Base-by-base conservation (phyloP, 2,888 invertebrate species). In the Notodonta dromedarius region DNA sequence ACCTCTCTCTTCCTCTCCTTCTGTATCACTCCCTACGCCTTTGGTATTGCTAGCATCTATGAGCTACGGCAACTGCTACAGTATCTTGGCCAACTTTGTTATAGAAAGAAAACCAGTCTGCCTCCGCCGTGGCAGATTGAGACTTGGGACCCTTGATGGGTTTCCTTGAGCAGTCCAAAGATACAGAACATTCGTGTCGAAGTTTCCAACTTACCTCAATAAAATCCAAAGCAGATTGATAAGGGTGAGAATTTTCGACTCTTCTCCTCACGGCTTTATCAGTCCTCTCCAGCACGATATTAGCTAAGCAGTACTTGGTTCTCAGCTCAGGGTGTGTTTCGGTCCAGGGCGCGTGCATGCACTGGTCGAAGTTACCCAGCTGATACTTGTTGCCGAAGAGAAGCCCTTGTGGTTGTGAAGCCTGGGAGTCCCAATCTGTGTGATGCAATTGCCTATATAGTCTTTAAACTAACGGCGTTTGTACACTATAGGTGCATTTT, bases 281-380 rank as follows among this genome's bases (percentile, higher is more conserved):
- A 6, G 84, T 83, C 61, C 87, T 82, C 58, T 88, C 85, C n/a
- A 94, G 73, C 9, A 80, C 77, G 4, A 94, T 89, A n/a, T 93
- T 91, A 13, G 93, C 90, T 40, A 94, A 78, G 66, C 94, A 94
- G 79, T 94, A 94, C 76, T 94, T 91, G 0, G 89, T 88, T 8
- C 76, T 81, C 14, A 93, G 71, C 13, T 89, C 88, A 0, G 82
- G 84, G 6, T 88, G 79, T 0, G 77, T 77, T 11, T 73, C 62
- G 1, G 80, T 62, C 89, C 91, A 91, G 0, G 91, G 90, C 0
- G 88, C 74, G 12, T 82, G 78, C 76, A 92, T 79, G 69, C 95
- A 95, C 77, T 95, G 94, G 70, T 95, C 95, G 73, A 94, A 95
- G 79, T 95, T 94, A 0, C 95, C 95, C 64, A 95, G 85, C 69